Percentiles rank a stretch among this genome's conserved stretches.
Conservation (phyloP, 37 sponge, comb jelly and placozoan genomes). For the Ianthella basta region DNA sequence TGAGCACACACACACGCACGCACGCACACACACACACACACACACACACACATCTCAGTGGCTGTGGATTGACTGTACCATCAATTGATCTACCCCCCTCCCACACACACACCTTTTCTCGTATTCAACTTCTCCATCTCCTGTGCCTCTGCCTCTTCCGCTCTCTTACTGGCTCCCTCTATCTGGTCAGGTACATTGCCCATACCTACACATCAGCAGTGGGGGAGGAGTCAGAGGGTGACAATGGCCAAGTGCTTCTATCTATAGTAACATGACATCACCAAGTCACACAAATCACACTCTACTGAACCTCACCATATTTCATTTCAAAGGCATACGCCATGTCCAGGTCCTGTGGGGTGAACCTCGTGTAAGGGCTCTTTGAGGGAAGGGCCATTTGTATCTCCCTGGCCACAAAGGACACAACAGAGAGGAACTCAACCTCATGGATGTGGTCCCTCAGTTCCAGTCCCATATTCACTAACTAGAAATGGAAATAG, state of each 20-base stretch:
- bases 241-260: too few relatives aligned
- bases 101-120: too few relatives aligned
- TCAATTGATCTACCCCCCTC: too few relatives aligned
- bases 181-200: conserved; percentile 15
- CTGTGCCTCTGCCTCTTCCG: not conserved
- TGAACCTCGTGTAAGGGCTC: conserved; percentile 40
- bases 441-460: conserved; percentile 77
- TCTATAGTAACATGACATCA: too few relatives aligned
- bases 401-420: conserved; percentile 72
- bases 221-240: too few relatives aligned
- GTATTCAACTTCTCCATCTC: not conserved
- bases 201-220: not conserved
- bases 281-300: not conserved
- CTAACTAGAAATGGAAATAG: conserved; percentile 35
- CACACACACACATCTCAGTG: too few relatives aligned
- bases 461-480: conserved; percentile 61
- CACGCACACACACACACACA: too few relatives aligned
- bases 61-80: too few relatives aligned
- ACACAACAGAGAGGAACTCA: conserved; percentile 70
- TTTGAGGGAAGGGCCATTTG: conserved; percentile 11
- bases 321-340: conserved; percentile 60
- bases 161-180: not conserved
- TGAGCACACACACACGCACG: too few relatives aligned
- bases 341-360: conserved; percentile 63
- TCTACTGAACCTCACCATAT: conserved; percentile 11